Conservation (phyloP, 2,888 invertebrate genomes). For the Syrphus vitripennis region DNA sequence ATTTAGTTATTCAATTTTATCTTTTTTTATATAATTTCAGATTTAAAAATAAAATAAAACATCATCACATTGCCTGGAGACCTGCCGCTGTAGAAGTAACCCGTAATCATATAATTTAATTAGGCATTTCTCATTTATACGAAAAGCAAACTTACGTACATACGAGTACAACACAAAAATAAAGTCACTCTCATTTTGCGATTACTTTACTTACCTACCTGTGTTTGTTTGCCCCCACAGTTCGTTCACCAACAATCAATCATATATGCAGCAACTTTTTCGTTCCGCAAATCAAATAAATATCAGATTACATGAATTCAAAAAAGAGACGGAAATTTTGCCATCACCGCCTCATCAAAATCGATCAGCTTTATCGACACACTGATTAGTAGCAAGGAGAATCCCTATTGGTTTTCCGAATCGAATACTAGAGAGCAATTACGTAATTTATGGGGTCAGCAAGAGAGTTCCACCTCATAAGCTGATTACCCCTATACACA, state of each 20-base stretch:
- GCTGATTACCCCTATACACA: slow-evolving; percentile 6
- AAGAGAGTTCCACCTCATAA: slow-evolving; percentile 18
- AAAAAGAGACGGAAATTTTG: slow-evolving; percentile 71
- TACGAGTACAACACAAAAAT: neutral
- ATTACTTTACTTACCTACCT: slow-evolving; percentile 36
- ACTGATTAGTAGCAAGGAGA: slow-evolving; percentile 49
- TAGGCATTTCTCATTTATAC: slow-evolving; percentile 23
- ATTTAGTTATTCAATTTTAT: neutral
- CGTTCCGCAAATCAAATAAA: slow-evolving; percentile 72
- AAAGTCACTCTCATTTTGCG: slow-evolving; percentile 32
- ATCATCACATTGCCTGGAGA: neutral
- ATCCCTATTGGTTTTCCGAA: slow-evolving; percentile 56
- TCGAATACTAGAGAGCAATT: slow-evolving; percentile 30
- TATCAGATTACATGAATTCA: slow-evolving; percentile 74
- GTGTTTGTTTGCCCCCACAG: neutral
- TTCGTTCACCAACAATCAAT: slow-evolving; percentile 13
- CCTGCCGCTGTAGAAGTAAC: neutral
- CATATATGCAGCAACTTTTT: slow-evolving; percentile 45
- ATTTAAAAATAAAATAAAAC: slow-evolving; percentile 6
- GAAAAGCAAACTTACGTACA: neutral
- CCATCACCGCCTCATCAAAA: slow-evolving; percentile 62
- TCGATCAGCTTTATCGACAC: slow-evolving; percentile 58
- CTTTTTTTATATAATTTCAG: slow-evolving; percentile 39
- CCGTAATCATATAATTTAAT: slow-evolving; percentile 64
- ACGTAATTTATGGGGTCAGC: slow-evolving; percentile 56